These are phyloP conservation scores for Paramuricea clavata DNA, from an alignment of 92 coral and sea anemone species.

Conservation along the genomic window DNA sequence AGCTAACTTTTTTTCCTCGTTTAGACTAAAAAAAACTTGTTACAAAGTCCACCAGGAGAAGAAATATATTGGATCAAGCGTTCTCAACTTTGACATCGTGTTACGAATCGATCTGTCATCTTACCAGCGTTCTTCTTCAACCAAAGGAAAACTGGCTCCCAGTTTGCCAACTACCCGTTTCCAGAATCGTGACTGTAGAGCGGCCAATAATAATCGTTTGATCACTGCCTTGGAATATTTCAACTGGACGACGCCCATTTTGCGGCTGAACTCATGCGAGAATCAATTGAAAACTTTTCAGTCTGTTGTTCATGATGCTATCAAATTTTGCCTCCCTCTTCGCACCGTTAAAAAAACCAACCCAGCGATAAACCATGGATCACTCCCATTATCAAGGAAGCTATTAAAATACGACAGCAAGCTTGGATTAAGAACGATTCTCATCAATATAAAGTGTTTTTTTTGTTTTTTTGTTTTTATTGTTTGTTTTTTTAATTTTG, in stretches of 20 bases:
- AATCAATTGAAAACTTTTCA: no score
- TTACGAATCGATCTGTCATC: not conserved
- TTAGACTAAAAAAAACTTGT: no score
- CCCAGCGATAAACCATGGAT: constrained; percentile 70
- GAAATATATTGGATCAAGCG: no score
- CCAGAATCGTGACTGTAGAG: constrained; percentile 47
- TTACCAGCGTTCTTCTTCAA: not conserved
- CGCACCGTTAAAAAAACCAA: constrained; percentile 45
- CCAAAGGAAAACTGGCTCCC: not conserved
- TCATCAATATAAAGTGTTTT: constrained; percentile 56
- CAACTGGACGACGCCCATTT: not conserved
- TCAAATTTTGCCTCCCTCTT: not conserved
- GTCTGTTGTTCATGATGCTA: not conserved
- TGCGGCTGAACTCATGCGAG: no score
- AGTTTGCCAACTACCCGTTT: not conserved
- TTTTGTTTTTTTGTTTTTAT: no score
- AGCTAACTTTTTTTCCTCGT: no score
- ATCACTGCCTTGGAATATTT: not conserved
- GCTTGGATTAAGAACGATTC: constrained; percentile 63
- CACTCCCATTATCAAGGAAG: constrained; percentile 57
- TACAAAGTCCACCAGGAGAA: not conserved
- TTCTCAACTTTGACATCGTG: no score
- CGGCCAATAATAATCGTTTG: constrained; percentile 42
- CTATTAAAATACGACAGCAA: constrained; percentile 44
- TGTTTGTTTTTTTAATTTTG: no score